These are phyloP conservation scores for Pharmacophagus antenor DNA, from an alignment of 2,888 invertebrate species.

Conservation along the genomic window DNA sequence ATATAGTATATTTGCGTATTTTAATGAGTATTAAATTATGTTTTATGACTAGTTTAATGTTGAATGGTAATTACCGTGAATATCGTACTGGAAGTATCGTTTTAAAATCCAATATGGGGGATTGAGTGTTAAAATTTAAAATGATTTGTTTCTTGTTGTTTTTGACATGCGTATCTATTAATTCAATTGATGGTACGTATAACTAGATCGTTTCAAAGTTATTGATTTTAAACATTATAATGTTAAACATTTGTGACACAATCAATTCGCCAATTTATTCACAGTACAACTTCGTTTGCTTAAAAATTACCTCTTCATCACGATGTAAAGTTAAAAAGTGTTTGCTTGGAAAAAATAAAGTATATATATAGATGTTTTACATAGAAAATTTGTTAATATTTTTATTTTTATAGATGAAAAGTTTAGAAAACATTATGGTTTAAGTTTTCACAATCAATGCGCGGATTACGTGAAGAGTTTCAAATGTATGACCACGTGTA, in stretches of 20 bases:
- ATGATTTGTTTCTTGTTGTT: slow-evolving; percentile 40
- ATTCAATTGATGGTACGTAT: slow-evolving; percentile 39
- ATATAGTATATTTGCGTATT: not conserved
- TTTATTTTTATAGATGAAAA: slow-evolving; percentile 35
- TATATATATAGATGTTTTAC: not conserved
- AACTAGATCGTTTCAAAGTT: too few species aligned
- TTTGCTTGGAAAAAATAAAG: not conserved
- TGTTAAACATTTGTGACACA: too few species aligned
- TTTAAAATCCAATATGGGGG: slow-evolving; percentile 14
- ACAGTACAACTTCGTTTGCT: not conserved
- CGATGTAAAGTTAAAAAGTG: not conserved
- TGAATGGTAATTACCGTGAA: slow-evolving; percentile 21
- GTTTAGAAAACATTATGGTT: slow-evolving; percentile 58
- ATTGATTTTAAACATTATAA: too few species aligned
- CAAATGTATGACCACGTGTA: slow-evolving; percentile 62
- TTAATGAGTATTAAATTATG: slow-evolving; percentile 19
- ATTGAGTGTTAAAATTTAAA: slow-evolving; percentile 31
- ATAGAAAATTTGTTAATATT: not conserved
- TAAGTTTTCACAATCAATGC: slow-evolving; percentile 52
- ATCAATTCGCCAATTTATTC: too few species aligned
- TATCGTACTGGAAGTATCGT: slow-evolving; percentile 13
- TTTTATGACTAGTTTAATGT: slow-evolving; percentile 14
- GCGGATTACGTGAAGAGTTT: slow-evolving; percentile 50
- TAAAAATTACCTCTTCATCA: not conserved
- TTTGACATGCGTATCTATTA: slow-evolving; percentile 36